Evolutionary conservation across 2,113 vertebrate genomes (phyloP).

Genomic region (Romanogobio albipinnatus): DNA sequence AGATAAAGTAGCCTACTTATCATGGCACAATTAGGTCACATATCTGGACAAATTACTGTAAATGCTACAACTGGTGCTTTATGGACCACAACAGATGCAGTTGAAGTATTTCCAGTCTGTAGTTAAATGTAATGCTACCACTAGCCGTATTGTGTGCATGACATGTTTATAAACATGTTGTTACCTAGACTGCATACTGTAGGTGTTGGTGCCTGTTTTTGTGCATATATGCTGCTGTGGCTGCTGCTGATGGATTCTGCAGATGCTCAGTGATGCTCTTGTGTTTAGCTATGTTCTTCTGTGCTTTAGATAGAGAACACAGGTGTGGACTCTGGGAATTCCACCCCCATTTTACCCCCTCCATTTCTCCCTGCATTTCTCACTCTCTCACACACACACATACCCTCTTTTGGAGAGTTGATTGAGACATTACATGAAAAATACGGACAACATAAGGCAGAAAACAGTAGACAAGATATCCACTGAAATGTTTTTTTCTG

Average conservation of each 20-base stretch:
- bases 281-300: constrained; percentile 67
- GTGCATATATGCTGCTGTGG: constrained; percentile 4
- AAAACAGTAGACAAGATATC: background rate
- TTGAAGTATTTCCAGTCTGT: constrained; percentile 5
- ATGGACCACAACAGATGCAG: constrained; percentile 8
- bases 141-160: background rate
- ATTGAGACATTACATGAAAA: constrained; percentile 66
- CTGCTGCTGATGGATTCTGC: constrained; percentile 72
- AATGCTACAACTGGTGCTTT: constrained; percentile 17
- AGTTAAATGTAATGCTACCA: background rate
- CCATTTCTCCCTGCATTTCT: background rate
- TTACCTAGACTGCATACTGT: background rate
- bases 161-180: constrained; percentile 16
- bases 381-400: constrained; percentile 42
- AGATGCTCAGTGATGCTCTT: constrained; percentile 67
- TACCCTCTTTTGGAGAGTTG: constrained; percentile 63
- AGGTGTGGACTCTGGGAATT: constrained; percentile 61
- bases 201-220: constrained; percentile 25
- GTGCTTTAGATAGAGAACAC: constrained; percentile 73
- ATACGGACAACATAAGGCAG: constrained; percentile 62
- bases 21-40: background rate
- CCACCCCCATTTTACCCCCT: background rate
- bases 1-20: constrained; percentile 36
- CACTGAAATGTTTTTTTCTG: background rate
- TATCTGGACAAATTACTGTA: constrained; percentile 18